A percentile compares a stretch with the other conserved stretches of the same genome.
Evolutionary conservation across 1,140 invertebrate species (phyloP).

Genomic region (Rhynchophorus ferrugineus): DNA sequence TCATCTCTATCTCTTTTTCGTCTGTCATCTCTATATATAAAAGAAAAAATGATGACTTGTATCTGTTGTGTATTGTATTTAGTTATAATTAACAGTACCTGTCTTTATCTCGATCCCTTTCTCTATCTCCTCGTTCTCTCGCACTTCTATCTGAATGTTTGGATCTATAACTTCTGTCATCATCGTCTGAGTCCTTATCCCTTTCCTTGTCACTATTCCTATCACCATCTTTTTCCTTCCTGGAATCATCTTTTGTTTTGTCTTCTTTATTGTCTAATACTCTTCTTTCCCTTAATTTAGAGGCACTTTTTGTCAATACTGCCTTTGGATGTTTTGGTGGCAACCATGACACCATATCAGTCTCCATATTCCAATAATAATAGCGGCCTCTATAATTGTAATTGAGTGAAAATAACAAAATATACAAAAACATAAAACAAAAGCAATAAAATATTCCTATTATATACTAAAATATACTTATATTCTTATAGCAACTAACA

Average conservation of each 20-base stretch:
- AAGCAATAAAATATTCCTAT: too few species aligned
- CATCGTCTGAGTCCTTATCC: slow-evolving; percentile 25
- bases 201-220: slow-evolving; percentile 23
- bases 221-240: slow-evolving; percentile 26
- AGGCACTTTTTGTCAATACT: slow-evolving; percentile 70
- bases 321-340: slow-evolving; percentile 88
- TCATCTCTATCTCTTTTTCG: slow-evolving; percentile 26
- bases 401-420: background rate
- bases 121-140: slow-evolving; percentile 27
- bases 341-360: slow-evolving; percentile 90
- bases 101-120: slow-evolving; percentile 11
- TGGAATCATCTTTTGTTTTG: slow-evolving; percentile 23
- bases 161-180: slow-evolving; percentile 24
- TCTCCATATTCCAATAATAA: slow-evolving; percentile 92
- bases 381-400: slow-evolving; percentile 62
- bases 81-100: slow-evolving; percentile 1
- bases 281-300: slow-evolving; percentile 64
- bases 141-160: slow-evolving; percentile 26
- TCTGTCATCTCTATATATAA: slow-evolving; percentile 24
- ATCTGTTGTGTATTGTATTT: too few species aligned
- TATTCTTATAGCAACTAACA: too few species aligned
- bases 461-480: too few species aligned
- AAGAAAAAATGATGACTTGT: background rate
- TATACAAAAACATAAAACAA: slow-evolving; percentile 8
- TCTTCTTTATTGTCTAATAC: slow-evolving; percentile 11